These are phyloP conservation scores for Brachionus rubens DNA, from an alignment of 1,140 invertebrate genomes.

Conservation along the genomic window DNA sequence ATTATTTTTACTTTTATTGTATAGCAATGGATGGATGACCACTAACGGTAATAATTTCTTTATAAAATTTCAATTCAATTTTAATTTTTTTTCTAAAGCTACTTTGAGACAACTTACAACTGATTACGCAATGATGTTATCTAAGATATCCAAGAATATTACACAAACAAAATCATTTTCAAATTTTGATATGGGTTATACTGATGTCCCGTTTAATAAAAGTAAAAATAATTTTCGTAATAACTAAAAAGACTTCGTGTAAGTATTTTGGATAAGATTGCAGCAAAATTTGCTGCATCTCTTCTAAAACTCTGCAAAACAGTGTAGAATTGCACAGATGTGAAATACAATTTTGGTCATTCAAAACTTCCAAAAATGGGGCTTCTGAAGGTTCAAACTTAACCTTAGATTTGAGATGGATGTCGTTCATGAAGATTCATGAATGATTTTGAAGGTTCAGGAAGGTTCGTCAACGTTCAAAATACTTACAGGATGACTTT, in stretches of 20 bases:
- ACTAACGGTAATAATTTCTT: conserved; percentile 56
- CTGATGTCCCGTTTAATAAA: conserved; percentile 58
- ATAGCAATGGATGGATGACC: conserved; percentile 60
- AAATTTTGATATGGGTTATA: conserved; percentile 59
- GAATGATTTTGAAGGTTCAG: too few species aligned
- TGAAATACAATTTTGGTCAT: too few species aligned
- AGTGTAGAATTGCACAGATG: neutral
- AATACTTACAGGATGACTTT: too few species aligned
- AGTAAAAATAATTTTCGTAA: conserved; percentile 51
- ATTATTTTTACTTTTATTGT: neutral
- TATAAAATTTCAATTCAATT: conserved; percentile 49
- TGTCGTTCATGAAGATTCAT: too few species aligned
- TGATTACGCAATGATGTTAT: conserved; percentile 56
- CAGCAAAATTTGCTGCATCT: conserved; percentile 54
- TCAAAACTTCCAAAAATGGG: too few species aligned
- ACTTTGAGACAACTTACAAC: conserved; percentile 22
- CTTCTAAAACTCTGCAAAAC: too few species aligned
- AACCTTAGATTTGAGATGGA: too few species aligned
- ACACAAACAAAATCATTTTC: conserved; percentile 53
- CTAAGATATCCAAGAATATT: conserved; percentile 55
- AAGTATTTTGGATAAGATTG: too few species aligned
- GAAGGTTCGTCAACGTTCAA: too few species aligned
- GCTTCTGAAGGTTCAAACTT: too few species aligned
- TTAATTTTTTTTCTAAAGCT: neutral
- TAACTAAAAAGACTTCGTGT: too few species aligned